Evolutionary conservation across 2,888 invertebrate genomes (phyloP), one percentile per base, ranked within the genome.

Genomic region (Brenthis hecate): DNA sequence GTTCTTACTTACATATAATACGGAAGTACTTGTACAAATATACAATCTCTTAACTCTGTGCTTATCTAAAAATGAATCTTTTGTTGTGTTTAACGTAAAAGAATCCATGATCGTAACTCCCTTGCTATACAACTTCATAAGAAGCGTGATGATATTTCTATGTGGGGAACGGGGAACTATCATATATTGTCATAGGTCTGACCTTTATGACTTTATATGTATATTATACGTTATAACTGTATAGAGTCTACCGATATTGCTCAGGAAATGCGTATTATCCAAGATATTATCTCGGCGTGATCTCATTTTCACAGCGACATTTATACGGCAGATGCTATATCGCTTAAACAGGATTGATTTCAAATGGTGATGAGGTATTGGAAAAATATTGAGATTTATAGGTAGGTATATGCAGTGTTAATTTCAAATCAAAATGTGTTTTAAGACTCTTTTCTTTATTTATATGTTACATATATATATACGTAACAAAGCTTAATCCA

Each of bases 241-340:
- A 43, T 43, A 51, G 47, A 58, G 50, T 50, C 48, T 23, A 50
- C 62, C 54, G 54, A 62, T 62, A 62, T 72, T 48, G 73, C 60
- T 70, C n/a, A 32, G 70, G 72, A 71, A 73, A 76, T 76, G 76
- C 74, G 72, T 76, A 69, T 78, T 75, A 78, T 77, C 74, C 77
- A 72, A 72, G 72, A 75, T 80, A 78, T 78, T 74, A 78, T 76
- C 73, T 78, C 73, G 72, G 77, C 76, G 78, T 79, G 80, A 81
- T 80, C 79, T 78, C 78, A 80, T 81, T 79, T 78, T 72, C 72
- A 73, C 73, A 68, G 72, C 66, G 73, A 70, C 69, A 72, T 75
- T 70, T 76, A 72, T 73, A 71, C 77, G 63, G 70, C 82, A 82
- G 80, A 78, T 83, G 83, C 68, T 75, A 77, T 77, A 79, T 80